Percentiles rank a stretch among this genome's conserved stretches.
phyloP scores from a whole-genome alignment of 2,797 vertebrate genomes.

The Ambastaia sidthimunki region DNA sequence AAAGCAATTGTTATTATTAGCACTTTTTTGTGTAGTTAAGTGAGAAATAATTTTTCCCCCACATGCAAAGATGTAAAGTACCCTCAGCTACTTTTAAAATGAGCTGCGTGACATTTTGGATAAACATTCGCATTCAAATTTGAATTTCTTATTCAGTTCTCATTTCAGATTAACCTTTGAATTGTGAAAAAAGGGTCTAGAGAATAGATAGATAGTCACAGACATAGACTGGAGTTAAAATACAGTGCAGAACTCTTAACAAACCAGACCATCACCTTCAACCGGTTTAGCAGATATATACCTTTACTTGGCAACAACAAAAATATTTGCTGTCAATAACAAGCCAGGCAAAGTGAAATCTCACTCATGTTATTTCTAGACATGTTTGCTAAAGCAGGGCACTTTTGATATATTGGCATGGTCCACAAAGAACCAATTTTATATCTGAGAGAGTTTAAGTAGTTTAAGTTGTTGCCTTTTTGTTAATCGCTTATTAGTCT shows the following conservation, averaged over 20 bases:
- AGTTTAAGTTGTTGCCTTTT: constrained; percentile 1
- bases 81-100: too few species aligned
- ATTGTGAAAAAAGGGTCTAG: constrained; percentile 5
- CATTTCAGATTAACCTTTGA: not conserved
- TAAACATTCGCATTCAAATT: not conserved
- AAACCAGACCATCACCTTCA: constrained; percentile 11
- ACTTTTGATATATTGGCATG: not conserved
- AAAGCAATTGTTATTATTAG: too few species aligned
- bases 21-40: too few species aligned
- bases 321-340: not conserved
- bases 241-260: not conserved
- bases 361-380: not conserved
- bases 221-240: not conserved
- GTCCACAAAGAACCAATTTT: not conserved
- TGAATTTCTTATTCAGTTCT: not conserved
- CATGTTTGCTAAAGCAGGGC: constrained; percentile 1
- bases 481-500: not conserved
- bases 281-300: not conserved
- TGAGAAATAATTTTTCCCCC: too few species aligned
- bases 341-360: not conserved
- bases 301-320: constrained; percentile 2
- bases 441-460: not conserved
- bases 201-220: not conserved
- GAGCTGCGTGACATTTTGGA: too few species aligned
- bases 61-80: too few species aligned